These are phyloP conservation scores for Theretra japonica DNA, from an alignment of 2,888 invertebrate species.

Conservation along the genomic window DNA sequence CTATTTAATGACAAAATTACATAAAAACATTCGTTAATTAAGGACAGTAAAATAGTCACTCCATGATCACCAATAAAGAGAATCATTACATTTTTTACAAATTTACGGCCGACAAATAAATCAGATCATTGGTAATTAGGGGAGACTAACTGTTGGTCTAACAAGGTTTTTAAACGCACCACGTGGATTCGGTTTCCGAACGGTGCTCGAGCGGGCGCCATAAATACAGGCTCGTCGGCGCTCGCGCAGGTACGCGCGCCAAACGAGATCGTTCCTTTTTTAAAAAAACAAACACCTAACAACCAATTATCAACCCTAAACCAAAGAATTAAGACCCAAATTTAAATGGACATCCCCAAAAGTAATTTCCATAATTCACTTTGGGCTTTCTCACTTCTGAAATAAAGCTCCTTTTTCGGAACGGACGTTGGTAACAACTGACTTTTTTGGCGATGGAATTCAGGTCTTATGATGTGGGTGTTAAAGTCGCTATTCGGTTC, in stretches of 20 bases:
- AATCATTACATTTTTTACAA: conserved; percentile 29
- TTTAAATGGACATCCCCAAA: conserved; percentile 43
- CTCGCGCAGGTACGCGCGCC: conserved; percentile 82
- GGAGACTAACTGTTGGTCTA: conserved; percentile 77
- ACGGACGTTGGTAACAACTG: conserved; percentile 55
- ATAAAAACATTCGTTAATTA: neutral
- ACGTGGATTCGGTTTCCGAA: conserved; percentile 70
- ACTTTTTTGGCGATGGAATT: conserved; percentile 40
- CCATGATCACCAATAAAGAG: conserved; percentile 1
- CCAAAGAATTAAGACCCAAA: conserved; percentile 46
- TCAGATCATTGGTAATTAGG: conserved; percentile 64
- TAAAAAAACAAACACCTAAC: conserved; percentile 56
- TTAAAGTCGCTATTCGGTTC: conserved; percentile 57
- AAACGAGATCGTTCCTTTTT: conserved; percentile 82
- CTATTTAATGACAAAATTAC: neutral
- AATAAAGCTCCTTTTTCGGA: conserved; percentile 82
- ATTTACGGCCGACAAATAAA: conserved; percentile 42
- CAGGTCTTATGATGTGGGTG: conserved; percentile 45
- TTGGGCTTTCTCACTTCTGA: conserved; percentile 81
- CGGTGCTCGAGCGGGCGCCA: conserved; percentile 77
- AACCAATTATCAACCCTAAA: conserved; percentile 54
- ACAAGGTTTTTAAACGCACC: conserved; percentile 78
- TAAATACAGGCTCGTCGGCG: conserved; percentile 83
- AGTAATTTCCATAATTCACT: conserved; percentile 79
- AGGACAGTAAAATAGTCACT: neutral